These are phyloP conservation scores for Chascanopsetta lugubris DNA, from an alignment of 2,113 vertebrate genomes.

Conservation along the genomic window DNA sequence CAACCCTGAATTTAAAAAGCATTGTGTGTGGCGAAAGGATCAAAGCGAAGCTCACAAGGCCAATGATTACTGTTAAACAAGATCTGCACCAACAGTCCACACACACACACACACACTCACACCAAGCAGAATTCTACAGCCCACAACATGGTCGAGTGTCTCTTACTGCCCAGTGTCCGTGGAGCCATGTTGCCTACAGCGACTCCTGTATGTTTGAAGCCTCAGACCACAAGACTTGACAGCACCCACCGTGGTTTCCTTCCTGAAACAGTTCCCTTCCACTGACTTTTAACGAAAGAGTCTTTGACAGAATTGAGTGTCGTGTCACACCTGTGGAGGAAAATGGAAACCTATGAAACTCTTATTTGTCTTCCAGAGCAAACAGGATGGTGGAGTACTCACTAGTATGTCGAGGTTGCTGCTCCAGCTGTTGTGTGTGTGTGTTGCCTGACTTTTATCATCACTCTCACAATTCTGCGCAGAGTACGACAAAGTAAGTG, in stretches of 20 bases:
- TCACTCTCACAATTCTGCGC: background rate
- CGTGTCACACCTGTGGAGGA: background rate
- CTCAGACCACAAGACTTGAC: background rate
- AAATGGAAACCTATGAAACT: background rate
- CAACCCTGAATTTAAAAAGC: background rate
- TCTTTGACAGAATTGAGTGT: background rate
- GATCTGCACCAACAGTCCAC: no score
- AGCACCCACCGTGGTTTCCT: background rate
- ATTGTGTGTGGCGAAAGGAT: background rate
- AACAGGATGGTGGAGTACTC: fast-evolving
- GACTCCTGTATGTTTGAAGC: no score
- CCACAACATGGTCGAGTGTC: no score
- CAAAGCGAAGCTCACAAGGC: no score
- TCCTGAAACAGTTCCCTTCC: background rate
- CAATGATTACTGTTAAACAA: no score
- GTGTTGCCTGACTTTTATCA: conserved; percentile 28
- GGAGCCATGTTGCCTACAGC: no score
- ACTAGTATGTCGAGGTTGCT: fast-evolving
- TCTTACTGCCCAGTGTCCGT: no score
- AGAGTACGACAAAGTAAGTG: conserved; percentile 38
- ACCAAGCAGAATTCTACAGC: no score
- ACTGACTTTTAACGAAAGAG: background rate
- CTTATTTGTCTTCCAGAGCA: conserved; percentile 3
- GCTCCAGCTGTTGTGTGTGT: background rate
- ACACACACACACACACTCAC: no score